Evolutionary conservation across 1,140 invertebrate species (phyloP).

Genomic region (Cydia splendana): DNA sequence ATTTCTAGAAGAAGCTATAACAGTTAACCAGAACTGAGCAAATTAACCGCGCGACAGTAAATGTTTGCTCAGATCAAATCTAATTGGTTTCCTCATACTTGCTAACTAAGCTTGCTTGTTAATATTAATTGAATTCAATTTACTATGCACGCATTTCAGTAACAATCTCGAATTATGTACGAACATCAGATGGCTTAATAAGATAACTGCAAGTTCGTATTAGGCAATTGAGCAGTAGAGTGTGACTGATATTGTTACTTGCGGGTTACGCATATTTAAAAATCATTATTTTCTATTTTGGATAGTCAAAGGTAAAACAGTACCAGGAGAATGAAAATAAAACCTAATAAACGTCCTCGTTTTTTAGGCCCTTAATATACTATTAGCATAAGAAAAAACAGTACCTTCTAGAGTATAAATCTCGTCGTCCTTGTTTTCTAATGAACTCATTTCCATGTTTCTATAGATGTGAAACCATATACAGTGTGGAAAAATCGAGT

Average conservation of each 20-base stretch:
- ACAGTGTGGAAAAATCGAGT: too few species aligned
- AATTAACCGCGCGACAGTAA: background rate
- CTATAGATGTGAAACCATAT: too few species aligned
- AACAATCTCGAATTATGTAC: constrained; percentile 29
- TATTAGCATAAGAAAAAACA: too few species aligned
- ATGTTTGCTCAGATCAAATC: constrained; percentile 10
- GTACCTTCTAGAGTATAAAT: too few species aligned
- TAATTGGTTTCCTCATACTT: constrained; percentile 23
- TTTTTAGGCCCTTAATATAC: too few species aligned
- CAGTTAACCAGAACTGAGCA: constrained; percentile 16
- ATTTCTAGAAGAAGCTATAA: background rate
- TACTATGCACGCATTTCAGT: constrained; percentile 28
- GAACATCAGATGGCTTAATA: constrained; percentile 22
- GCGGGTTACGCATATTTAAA: background rate
- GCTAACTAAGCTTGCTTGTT: constrained; percentile 22
- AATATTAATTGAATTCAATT: constrained; percentile 30
- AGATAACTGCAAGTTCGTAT: constrained; percentile 14
- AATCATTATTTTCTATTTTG: too few species aligned
- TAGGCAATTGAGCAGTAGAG: constrained; percentile 11
- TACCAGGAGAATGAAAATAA: too few species aligned
- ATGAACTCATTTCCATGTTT: too few species aligned
- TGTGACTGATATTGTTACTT: background rate
- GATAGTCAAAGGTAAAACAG: too few species aligned
- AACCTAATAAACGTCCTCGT: too few species aligned
- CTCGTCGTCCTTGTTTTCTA: too few species aligned